phyloP scores from a whole-genome alignment of 2,888 invertebrate genomes.

The Melanostoma mellinum region DNA sequence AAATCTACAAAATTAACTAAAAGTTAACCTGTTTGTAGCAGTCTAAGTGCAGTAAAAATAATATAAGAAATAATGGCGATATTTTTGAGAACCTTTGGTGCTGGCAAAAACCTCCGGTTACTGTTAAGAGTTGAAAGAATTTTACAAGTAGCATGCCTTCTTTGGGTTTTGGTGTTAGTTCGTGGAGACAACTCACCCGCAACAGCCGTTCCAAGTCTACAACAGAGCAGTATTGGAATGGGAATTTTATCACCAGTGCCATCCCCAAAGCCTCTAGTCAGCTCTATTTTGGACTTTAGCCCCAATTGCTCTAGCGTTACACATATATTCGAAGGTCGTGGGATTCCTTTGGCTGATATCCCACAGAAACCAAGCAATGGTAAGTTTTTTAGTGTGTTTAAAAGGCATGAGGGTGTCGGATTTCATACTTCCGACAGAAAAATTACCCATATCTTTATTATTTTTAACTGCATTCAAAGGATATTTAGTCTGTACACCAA shows the following conservation, averaged over 20 bases:
- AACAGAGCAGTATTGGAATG: constrained; percentile 21
- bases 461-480: constrained; percentile 11
- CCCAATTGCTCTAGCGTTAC: constrained; percentile 83
- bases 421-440: constrained; percentile 6
- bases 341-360: constrained; percentile 83
- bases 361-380: constrained; percentile 83
- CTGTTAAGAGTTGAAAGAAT: constrained; percentile 27
- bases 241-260: constrained; percentile 37
- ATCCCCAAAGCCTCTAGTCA: constrained; percentile 61
- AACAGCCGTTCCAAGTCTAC: constrained; percentile 28
- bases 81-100: constrained; percentile 42
- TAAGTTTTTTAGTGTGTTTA: constrained; percentile 77
- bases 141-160: constrained; percentile 38
- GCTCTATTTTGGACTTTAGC: constrained; percentile 79
- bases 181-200: constrained; percentile 54
- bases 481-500: not conserved
- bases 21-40: constrained; percentile 27
- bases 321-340: constrained; percentile 82
- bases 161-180: constrained; percentile 40
- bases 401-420: not conserved
- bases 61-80: constrained; percentile 44
- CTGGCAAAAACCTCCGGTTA: constrained; percentile 26
- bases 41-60: constrained; percentile 8
- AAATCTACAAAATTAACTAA: constrained; percentile 9
- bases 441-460: too few relatives aligned